Conservation (phyloP, 1,140 invertebrate genomes). For the Dendrolimus kikuchii region DNA sequence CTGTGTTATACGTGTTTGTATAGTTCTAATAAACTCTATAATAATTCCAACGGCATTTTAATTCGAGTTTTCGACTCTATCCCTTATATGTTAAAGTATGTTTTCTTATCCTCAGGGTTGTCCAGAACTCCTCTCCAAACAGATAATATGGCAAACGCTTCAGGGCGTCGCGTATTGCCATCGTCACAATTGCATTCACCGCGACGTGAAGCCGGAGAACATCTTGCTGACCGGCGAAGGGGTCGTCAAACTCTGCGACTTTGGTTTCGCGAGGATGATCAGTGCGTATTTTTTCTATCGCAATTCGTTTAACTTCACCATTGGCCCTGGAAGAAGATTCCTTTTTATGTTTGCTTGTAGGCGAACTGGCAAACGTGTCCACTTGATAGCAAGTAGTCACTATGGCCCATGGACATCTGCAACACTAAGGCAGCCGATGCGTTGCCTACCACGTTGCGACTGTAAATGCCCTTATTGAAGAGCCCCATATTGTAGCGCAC, state of each 20-base stretch:
- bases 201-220: conserved; percentile 99
- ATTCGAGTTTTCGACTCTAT: too few relatives aligned
- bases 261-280: conserved; percentile 97
- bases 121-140: conserved; percentile 90
- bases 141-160: conserved; percentile 96
- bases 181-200: conserved; percentile 95
- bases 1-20: too few relatives aligned
- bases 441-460: too few relatives aligned
- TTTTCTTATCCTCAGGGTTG: conserved; percentile 74
- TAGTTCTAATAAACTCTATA: too few relatives aligned
- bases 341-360: conserved; percentile 1
- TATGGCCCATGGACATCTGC: too few relatives aligned
- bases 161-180: conserved; percentile 97
- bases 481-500: too few relatives aligned
- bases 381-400: too few relatives aligned
- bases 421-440: too few relatives aligned
- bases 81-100: not conserved
- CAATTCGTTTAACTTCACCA: not conserved
- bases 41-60: too few relatives aligned
- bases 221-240: conserved; percentile 96
- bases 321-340: not conserved
- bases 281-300: conserved; percentile 76
- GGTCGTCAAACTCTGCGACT: conserved; percentile 98
- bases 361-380: too few relatives aligned
- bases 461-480: too few relatives aligned